Percentiles rank a stretch among this genome's conserved stretches.
Evolutionary conservation across 2,888 invertebrate species (phyloP).

Genomic region (Seladonia tumulorum): DNA sequence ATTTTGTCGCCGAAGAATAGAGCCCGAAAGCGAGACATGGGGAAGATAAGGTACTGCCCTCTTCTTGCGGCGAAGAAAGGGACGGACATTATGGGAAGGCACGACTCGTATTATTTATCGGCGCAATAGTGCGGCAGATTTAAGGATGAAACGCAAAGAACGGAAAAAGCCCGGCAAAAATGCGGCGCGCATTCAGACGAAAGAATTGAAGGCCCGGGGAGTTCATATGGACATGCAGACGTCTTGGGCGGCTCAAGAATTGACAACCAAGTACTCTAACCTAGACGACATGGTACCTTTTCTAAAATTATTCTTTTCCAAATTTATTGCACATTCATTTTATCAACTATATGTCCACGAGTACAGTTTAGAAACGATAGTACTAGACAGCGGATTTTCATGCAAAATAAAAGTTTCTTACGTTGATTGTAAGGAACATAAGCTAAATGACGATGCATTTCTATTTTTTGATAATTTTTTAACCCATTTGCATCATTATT

Average conservation of each 20-base stretch:
- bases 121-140: neutral
- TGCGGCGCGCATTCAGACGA: conserved; percentile 70
- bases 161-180: conserved; percentile 19
- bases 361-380: neutral
- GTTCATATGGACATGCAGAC: conserved; percentile 86
- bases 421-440: too few species aligned
- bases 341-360: neutral
- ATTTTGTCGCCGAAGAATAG: neutral
- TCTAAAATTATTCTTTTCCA: neutral
- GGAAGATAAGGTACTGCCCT: neutral
- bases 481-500: too few species aligned
- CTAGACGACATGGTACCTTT: conserved; percentile 76
- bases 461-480: too few species aligned
- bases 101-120: neutral
- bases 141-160: conserved; percentile 48
- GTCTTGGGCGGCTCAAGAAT: conserved; percentile 87
- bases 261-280: conserved; percentile 70
- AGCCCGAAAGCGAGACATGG: too few species aligned
- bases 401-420: too few species aligned
- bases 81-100: neutral
- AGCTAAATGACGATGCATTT: too few species aligned
- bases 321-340: neutral
- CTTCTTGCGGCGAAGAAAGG: neutral
- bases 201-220: conserved; percentile 77
- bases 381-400: too few species aligned